phyloP scores from a whole-genome alignment of 1,140 invertebrate species.

The Drosophila seguyi region DNA sequence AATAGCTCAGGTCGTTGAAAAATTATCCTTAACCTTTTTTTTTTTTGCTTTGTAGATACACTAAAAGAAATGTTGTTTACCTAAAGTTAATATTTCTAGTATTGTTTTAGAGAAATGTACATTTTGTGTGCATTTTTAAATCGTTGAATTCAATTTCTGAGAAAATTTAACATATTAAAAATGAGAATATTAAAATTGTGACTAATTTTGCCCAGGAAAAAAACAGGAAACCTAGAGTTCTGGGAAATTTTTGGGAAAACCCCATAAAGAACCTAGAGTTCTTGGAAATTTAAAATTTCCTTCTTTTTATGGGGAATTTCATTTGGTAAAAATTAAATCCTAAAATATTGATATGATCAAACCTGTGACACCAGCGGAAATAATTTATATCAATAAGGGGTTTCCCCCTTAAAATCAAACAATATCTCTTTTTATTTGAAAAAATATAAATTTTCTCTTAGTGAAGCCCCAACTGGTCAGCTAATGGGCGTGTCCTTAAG shows the following conservation, averaged over 20 bases:
- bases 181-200: neutral
- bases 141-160: neutral
- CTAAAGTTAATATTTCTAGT: neutral
- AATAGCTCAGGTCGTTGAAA: neutral
- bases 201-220: neutral
- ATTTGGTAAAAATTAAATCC: neutral
- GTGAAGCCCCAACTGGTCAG: slow-evolving; percentile 7
- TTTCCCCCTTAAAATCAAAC: too few relatives aligned
- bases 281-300: neutral
- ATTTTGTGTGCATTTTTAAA: neutral
- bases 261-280: neutral
- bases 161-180: neutral
- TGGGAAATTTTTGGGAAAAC: neutral
- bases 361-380: too few relatives aligned
- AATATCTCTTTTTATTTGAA: too few relatives aligned
- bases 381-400: too few relatives aligned
- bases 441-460: too few relatives aligned
- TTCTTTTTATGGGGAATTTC: neutral
- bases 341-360: too few relatives aligned
- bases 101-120: neutral
- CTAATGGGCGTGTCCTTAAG: slow-evolving; percentile 22
- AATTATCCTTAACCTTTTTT: neutral
- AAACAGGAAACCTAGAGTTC: neutral
- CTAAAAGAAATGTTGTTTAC: neutral
- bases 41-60: neutral